Evolutionary conservation across 2,888 invertebrate species (phyloP), one percentile per base, ranked within the genome.

Genomic region (Eupithecia inturbata): DNA sequence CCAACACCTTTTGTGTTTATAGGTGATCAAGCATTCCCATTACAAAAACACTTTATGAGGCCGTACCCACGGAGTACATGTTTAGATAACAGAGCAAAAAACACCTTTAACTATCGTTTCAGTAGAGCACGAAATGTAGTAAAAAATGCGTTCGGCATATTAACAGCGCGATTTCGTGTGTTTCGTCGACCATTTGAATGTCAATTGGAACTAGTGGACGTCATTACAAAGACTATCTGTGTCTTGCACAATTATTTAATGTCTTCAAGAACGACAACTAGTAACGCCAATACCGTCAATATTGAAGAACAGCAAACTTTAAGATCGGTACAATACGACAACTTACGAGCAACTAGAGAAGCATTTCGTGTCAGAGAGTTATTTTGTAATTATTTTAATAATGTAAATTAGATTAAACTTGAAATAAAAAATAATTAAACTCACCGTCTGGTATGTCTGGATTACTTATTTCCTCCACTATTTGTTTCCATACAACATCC

Each of bases 301-400:
- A 39, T 39, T 81, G 78, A 78, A 79, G 76, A 75, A 73, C 71
- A 78, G 72, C 77, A 74, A 77, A 73, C 75, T 80, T 75, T 73
- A 70, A 71, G 75, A 76, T 77, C 77, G 77, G 77, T 74, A 79
- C 77, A 75, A 77, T 63, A 72, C 70, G 75, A 78, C 74, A 78
- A 78, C 73, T 74, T 77, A 78, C 80, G 78, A 79, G 77, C 78
- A 78, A 78, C 77, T 75, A 78, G 77, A 77, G 77, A 79, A 79
- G 79, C 78, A 78, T 78, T 78, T 78, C 76, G 75, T 79, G 76
- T 79, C 77, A 80, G 77, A 79, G 76, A 79, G 68, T 79, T 57
- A 28, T 80, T n/a, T 79, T 78, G 79, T 80, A 79, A 80, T 80
- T 80, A 80, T 75, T 80, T 80, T 80, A 77, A 78, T 76, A 78